Evolutionary conservation across 2,888 invertebrate species (phyloP).

Genomic region (Cenopis cana): DNA sequence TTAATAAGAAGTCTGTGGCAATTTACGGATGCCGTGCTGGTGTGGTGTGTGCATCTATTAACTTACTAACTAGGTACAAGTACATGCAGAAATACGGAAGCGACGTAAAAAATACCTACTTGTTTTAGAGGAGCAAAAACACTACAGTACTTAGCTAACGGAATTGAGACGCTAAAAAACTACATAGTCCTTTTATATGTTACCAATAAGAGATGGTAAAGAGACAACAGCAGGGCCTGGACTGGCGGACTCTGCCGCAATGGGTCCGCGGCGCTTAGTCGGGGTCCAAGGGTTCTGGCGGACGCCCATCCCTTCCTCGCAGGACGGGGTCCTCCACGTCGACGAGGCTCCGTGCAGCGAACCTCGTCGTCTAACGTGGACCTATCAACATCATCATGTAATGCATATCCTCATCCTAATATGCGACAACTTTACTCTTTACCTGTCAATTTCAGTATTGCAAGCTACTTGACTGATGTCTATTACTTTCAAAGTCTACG

Average conservation of each 20-base stretch:
- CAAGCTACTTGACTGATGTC: too few relatives aligned
- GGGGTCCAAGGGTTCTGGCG: slow-evolving; percentile 96
- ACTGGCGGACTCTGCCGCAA: slow-evolving; percentile 93
- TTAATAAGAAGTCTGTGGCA: too few relatives aligned
- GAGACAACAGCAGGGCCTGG: slow-evolving; percentile 95
- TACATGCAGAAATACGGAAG: background rate
- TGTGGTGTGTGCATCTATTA: background rate
- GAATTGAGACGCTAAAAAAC: background rate
- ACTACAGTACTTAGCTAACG: background rate
- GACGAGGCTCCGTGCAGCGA: slow-evolving; percentile 55
- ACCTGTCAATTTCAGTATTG: too few relatives aligned
- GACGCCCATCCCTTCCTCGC: slow-evolving; percentile 85
- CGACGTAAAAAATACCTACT: background rate
- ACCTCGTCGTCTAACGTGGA: slow-evolving; percentile 29
- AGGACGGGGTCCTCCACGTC: slow-evolving; percentile 50
- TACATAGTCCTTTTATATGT: slow-evolving; percentile 47
- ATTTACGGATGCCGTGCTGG: background rate
- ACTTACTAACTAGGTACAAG: background rate
- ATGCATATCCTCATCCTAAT: too few relatives aligned
- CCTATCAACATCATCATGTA: slow-evolving; percentile 18
- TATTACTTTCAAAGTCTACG: too few relatives aligned
- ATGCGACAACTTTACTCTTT: too few relatives aligned
- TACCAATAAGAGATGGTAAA: slow-evolving; percentile 93
- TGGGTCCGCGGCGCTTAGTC: slow-evolving; percentile 94
- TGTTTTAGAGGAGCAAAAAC: background rate